These are phyloP conservation scores for Dromococcyx pavoninus DNA, from an alignment of 2,797 vertebrate genomes.

Conservation along the genomic window DNA sequence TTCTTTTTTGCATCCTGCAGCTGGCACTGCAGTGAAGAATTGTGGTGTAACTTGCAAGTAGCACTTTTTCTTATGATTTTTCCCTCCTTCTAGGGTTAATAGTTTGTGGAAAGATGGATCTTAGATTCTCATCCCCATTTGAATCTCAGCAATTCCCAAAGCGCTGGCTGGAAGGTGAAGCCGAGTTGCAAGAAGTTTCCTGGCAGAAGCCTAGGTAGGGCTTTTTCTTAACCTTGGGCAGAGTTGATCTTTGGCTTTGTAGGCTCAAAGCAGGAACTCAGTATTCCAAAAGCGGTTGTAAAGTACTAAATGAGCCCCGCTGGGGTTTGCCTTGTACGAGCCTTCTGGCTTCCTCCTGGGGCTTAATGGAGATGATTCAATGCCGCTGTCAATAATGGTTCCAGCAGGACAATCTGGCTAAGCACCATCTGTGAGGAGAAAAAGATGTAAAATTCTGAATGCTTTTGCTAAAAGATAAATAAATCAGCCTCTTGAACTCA, in stretches of 20 bases:
- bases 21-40: background rate
- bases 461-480: slow-evolving; percentile 22
- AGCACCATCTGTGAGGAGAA: slow-evolving; percentile 24
- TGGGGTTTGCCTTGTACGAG: background rate
- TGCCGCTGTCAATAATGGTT: background rate
- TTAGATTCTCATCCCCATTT: background rate
- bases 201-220: slow-evolving; percentile 6
- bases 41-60: background rate
- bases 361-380: slow-evolving; percentile 22
- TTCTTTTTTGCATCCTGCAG: background rate
- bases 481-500: slow-evolving; percentile 10
- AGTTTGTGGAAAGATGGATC: background rate
- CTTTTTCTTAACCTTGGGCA: background rate
- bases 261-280: background rate
- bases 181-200: background rate
- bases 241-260: background rate
- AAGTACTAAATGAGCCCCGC: background rate
- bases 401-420: slow-evolving; percentile 18
- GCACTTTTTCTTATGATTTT: background rate
- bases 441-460: slow-evolving; percentile 15
- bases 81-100: background rate
- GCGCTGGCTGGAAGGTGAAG: background rate
- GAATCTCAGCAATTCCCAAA: background rate
- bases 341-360: background rate
- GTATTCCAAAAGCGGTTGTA: slow-evolving; percentile 22